Conservation (phyloP, 2,797 vertebrate species). For the Etheostoma nigrum region DNA sequence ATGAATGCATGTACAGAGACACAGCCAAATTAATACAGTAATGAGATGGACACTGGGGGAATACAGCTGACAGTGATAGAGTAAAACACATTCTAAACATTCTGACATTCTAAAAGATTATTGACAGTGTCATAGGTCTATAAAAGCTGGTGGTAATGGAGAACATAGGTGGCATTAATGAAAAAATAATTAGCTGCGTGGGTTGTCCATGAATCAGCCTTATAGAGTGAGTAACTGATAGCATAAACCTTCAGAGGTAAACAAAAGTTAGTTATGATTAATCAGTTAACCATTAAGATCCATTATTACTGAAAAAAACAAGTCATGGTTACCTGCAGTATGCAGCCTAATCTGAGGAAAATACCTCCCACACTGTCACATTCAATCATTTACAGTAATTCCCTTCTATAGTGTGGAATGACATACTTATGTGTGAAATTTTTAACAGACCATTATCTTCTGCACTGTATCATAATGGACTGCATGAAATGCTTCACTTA, state of each 20-base stretch:
- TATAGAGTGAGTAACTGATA: not conserved
- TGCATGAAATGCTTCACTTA: not conserved
- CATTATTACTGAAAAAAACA: not conserved
- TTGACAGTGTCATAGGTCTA: conserved; percentile 26
- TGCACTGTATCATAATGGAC: not conserved
- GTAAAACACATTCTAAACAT: conserved; percentile 39
- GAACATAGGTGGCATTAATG: conserved; percentile 22
- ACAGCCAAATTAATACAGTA: conserved; percentile 43
- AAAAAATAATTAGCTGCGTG: conserved; percentile 19
- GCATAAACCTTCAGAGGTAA: not conserved
- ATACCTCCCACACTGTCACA: not conserved
- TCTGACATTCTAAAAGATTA: conserved; percentile 25
- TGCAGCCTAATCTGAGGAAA: not conserved
- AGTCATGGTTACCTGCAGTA: not conserved
- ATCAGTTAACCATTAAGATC: not conserved
- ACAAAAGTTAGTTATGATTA: not conserved
- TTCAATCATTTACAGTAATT: not conserved
- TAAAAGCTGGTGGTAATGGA: conserved; percentile 20
- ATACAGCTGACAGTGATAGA: conserved; percentile 39
- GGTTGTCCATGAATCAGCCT: conserved; percentile 5
- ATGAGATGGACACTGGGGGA: conserved; percentile 35
- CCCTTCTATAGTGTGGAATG: not conserved
- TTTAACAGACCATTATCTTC: not conserved
- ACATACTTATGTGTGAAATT: not conserved
- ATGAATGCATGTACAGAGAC: conserved; percentile 37